Conservation (phyloP, 2,113 vertebrate species). For the Tyrannus savana region DNA sequence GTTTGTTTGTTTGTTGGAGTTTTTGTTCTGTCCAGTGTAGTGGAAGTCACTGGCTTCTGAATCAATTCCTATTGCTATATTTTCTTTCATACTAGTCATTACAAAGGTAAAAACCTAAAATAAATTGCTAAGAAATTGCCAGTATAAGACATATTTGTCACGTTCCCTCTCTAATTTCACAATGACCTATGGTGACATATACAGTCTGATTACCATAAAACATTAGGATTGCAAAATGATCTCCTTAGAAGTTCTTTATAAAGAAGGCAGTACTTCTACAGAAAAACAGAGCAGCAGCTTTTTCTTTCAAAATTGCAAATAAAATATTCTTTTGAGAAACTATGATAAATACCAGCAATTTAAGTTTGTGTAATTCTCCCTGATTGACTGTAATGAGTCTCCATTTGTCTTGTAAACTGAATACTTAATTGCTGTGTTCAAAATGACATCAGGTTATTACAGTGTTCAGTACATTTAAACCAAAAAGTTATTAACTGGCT, state of each 20-base stretch:
- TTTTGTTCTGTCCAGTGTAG: not conserved
- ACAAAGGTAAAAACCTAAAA: not conserved
- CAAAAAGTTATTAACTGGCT: not conserved
- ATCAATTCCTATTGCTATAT: not conserved
- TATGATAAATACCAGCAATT: conserved; percentile 35
- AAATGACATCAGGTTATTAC: conserved; percentile 31
- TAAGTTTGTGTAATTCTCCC: not conserved
- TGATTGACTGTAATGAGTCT: conserved; percentile 42
- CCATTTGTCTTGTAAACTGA: conserved; percentile 36
- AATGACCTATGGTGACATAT: not conserved
- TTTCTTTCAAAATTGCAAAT: not conserved
- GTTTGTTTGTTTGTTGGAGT: not conserved
- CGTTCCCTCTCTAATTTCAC: not conserved
- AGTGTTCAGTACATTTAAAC: not conserved
- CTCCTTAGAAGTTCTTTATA: not conserved
- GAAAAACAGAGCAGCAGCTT: not conserved
- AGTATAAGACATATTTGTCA: not conserved
- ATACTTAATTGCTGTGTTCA: conserved; percentile 27
- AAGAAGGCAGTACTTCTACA: not conserved
- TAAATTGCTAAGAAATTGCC: not conserved
- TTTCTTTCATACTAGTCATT: not conserved
- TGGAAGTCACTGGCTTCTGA: not conserved
- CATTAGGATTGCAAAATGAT: not conserved
- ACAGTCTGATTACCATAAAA: not conserved
- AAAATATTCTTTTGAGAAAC: conserved; percentile 14